Evolutionary conservation across 2,797 vertebrate species (phyloP).

Genomic region (Microchirus variegatus): DNA sequence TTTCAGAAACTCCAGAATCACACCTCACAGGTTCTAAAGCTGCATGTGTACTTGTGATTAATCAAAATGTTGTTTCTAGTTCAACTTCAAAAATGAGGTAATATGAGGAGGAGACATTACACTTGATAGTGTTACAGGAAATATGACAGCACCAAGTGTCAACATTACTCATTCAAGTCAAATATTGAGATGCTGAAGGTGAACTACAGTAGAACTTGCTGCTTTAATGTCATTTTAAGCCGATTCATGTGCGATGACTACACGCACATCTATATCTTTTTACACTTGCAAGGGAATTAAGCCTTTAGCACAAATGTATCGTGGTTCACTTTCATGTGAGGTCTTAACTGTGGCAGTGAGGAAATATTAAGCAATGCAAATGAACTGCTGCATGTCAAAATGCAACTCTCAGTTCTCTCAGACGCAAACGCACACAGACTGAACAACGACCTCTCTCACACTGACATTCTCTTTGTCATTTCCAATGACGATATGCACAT

Average conservation of each 20-base stretch:
- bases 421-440: slow-evolving; percentile 27
- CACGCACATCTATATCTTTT: too few relatives aligned
- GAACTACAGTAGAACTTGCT: slow-evolving; percentile 22
- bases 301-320: slow-evolving; percentile 33
- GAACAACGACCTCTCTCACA: slow-evolving; percentile 30
- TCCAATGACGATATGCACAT: slow-evolving; percentile 53
- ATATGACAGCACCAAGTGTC: slow-evolving; percentile 59
- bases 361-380: slow-evolving; percentile 54
- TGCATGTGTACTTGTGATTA: slow-evolving; percentile 18
- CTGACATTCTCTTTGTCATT: slow-evolving; percentile 59
- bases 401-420: slow-evolving; percentile 38
- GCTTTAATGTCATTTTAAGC: slow-evolving; percentile 17
- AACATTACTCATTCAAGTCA: slow-evolving; percentile 43
- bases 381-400: slow-evolving; percentile 39
- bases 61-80: slow-evolving; percentile 14
- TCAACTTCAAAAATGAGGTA: slow-evolving; percentile 56
- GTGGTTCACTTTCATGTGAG: slow-evolving; percentile 33
- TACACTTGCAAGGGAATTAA: slow-evolving; percentile 16
- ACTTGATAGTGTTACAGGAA: slow-evolving; percentile 35
- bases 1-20: slow-evolving; percentile 20
- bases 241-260: not conserved
- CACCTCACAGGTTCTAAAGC: slow-evolving; percentile 5
- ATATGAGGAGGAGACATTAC: slow-evolving; percentile 42
- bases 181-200: slow-evolving; percentile 41
- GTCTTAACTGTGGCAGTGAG: slow-evolving; percentile 69